phyloP scores from a whole-genome alignment of 2,113 vertebrate species.

The Rissa tridactyla region DNA sequence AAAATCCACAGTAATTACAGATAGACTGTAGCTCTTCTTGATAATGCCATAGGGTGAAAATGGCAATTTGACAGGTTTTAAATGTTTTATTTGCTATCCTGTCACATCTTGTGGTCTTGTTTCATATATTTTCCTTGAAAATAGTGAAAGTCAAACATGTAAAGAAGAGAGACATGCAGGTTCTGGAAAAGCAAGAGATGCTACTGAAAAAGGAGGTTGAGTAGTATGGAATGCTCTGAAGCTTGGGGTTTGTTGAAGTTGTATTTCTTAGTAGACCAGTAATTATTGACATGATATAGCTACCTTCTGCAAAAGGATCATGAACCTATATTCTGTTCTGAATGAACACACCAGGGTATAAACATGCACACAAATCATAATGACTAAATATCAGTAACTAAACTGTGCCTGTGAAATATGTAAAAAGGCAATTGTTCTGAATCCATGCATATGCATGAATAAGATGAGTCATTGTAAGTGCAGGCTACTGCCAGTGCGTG shows the following conservation, averaged over 20 bases:
- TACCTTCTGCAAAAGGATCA: background rate
- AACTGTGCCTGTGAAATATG: slow-evolving; percentile 38
- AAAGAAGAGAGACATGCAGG: background rate
- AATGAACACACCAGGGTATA: slow-evolving; percentile 18
- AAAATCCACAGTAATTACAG: background rate
- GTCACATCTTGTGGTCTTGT: background rate
- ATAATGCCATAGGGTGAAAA: background rate
- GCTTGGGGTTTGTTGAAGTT: background rate
- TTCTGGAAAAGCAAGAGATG: background rate
- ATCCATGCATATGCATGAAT: slow-evolving; percentile 56
- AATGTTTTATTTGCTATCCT: background rate
- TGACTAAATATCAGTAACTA: slow-evolving; percentile 30
- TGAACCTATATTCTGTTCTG: background rate
- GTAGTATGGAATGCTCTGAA: background rate
- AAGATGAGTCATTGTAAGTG: slow-evolving; percentile 54
- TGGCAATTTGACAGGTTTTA: background rate
- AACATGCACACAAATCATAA: slow-evolving; percentile 27
- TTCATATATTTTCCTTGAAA: background rate
- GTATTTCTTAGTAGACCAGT: background rate
- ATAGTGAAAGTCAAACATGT: background rate
- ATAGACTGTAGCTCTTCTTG: background rate
- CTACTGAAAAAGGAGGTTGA: background rate
- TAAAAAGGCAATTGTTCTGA: slow-evolving; percentile 35
- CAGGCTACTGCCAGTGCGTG: background rate
- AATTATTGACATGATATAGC: background rate